Evolutionary conservation across 2,888 invertebrate genomes (phyloP).

Genomic region (Thymelicus sylvestris): DNA sequence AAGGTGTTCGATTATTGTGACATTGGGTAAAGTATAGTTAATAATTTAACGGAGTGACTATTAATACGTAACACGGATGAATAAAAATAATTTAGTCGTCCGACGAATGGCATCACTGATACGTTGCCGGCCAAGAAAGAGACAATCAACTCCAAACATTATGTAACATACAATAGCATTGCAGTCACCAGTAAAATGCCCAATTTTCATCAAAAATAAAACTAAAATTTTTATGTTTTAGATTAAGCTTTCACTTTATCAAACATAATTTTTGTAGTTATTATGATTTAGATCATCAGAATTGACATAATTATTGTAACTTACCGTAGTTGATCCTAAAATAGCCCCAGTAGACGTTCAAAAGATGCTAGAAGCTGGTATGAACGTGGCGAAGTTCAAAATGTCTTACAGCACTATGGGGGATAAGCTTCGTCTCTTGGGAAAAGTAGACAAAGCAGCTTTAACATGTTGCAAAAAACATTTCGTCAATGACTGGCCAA

Average conservation of each 20-base stretch:
- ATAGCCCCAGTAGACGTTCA: constrained; percentile 66
- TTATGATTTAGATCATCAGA: not conserved
- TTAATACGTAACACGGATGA: too few species aligned
- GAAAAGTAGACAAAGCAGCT: constrained; percentile 45
- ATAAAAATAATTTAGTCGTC: too few species aligned
- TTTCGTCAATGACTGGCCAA: constrained; percentile 54
- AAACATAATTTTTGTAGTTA: not conserved
- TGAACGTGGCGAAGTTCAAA: constrained; percentile 69
- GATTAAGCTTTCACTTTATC: too few species aligned
- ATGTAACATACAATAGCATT: too few species aligned
- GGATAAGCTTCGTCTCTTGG: constrained; percentile 49
- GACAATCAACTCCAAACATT: too few species aligned
- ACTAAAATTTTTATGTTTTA: too few species aligned
- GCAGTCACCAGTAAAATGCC: too few species aligned
- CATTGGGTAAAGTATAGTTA: constrained; percentile 49
- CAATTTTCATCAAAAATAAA: too few species aligned
- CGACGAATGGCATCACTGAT: too few species aligned
- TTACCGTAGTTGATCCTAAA: constrained; percentile 52
- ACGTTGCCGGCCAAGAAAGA: too few species aligned
- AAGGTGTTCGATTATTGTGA: constrained; percentile 57
- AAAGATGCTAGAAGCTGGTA: constrained; percentile 76
- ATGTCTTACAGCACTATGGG: constrained; percentile 53
- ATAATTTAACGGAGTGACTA: not conserved
- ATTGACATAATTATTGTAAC: not conserved
- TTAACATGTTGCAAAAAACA: constrained; percentile 52